Percentiles rank a stretch among this genome's conserved stretches.
Conservation (phyloP, 2,888 invertebrate genomes). For the Erpobdella octoculata region DNA sequence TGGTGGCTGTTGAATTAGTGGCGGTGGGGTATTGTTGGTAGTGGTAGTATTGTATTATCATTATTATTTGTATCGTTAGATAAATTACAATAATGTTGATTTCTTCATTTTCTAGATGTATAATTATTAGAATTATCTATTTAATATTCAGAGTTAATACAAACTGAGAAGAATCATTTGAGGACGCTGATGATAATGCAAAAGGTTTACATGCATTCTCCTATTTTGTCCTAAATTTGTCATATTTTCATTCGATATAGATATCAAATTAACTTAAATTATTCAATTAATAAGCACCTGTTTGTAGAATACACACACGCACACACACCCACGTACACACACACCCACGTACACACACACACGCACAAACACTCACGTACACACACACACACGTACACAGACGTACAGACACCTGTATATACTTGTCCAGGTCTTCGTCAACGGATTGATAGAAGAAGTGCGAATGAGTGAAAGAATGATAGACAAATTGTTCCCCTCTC, state of each 20-base stretch:
- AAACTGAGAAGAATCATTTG: conserved; percentile 93
- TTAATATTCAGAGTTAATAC: conserved; percentile 66
- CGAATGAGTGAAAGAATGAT: conserved; percentile 61
- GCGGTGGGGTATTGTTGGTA: too few species aligned
- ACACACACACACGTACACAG: background rate
- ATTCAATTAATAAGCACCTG: too few species aligned
- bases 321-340: conserved; percentile 16
- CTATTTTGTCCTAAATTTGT: background rate
- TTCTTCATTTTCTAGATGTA: background rate
- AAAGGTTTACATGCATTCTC: conserved; percentile 60
- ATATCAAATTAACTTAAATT: background rate
- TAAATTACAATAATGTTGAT: background rate
- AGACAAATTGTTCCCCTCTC: conserved; percentile 81
- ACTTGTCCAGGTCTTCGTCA: conserved; percentile 68
- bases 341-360: conserved; percentile 10
- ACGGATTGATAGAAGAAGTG: conserved; percentile 70
- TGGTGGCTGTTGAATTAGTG: background rate
- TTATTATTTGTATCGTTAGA: background rate
- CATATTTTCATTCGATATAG: background rate
- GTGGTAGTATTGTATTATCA: too few species aligned
- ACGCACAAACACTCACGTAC: conserved; percentile 13
- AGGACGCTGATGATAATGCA: conserved; percentile 87
- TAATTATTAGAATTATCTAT: background rate
- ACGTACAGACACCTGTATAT: background rate
- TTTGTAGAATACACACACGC: conserved; percentile 4